These are phyloP conservation scores for Zaprionus capensis DNA, from an alignment of 1,140 invertebrate genomes.

Conservation along the genomic window DNA sequence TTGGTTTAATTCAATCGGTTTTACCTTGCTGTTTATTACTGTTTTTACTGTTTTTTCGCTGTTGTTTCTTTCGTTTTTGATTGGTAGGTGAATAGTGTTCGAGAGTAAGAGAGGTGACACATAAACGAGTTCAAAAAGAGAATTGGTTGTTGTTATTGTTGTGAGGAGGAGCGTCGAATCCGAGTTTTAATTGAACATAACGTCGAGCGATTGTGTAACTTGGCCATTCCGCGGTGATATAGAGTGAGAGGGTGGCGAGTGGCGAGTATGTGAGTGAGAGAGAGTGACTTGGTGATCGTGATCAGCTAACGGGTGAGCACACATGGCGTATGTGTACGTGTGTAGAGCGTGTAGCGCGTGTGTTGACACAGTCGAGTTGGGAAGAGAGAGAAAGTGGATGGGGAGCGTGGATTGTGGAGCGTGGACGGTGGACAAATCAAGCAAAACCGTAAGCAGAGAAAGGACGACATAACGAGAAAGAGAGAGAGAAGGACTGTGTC, in stretches of 20 bases:
- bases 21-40: conserved; percentile 25
- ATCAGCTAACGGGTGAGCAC: conserved; percentile 51
- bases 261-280: conserved; percentile 33
- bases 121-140: conserved; percentile 27
- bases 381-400: neutral
- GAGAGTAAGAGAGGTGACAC: conserved; percentile 29
- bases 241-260: conserved; percentile 24
- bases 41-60: conserved; percentile 6
- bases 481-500: conserved; percentile 13
- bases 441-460: neutral
- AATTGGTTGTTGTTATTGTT: conserved; percentile 38
- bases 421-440: conserved; percentile 4
- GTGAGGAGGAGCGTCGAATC: conserved; percentile 38
- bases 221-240: conserved; percentile 48
- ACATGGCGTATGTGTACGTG: conserved; percentile 21
- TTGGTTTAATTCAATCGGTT: conserved; percentile 29
- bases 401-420: conserved; percentile 3
- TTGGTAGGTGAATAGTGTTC: conserved; percentile 31
- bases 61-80: conserved; percentile 3
- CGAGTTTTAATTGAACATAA: conserved; percentile 28
- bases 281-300: conserved; percentile 37
- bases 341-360: conserved; percentile 22
- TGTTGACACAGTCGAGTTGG: neutral
- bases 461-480: neutral
- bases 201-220: conserved; percentile 36